Evolutionary conservation across 2,797 vertebrate genomes (phyloP), one percentile per base, ranked within the genome.

Genomic region (Lepidocolaptes lacrymiger): DNA sequence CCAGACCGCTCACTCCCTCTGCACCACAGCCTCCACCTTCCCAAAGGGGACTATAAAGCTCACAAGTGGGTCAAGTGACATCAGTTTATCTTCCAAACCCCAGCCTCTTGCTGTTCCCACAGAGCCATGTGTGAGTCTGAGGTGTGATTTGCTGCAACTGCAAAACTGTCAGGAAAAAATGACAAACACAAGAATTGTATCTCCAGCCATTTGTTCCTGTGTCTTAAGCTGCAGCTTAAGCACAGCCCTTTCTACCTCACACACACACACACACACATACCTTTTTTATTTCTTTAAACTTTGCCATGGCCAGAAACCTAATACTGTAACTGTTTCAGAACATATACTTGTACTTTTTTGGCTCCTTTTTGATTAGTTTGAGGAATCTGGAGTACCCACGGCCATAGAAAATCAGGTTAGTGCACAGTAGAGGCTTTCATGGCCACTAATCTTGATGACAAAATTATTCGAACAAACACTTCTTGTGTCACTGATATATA

Each of bases 401-500:
- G 87, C 68, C 90, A 76, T 19, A 36, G 73, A 88, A 94, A 95
- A 86, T 41, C 91, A 94, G 94, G 96, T 94, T 96, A 96, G 84
- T 21, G 76, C 93, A 97, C 95, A 95, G 93, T 95, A 76, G 93
- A 80, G 76, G 87, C 95, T 97, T 96, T 97, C 97, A 96, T 84
- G 75, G 73, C 48, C 82, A 54, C 58, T 96, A 97, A 97, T 96
- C 94, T 96, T 46, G 75, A 91, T 81, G 91, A 94, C 90, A 96
- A 96, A 96, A 95, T 93, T 92, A 92, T 74, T 94, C 1, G 56
- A 94, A 96, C 92, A 97, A 97, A 95, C 78, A 82, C 82, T 90
- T 91, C 88, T 95, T 94, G 91, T 94, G 95, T 96, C 95, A 94
- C 95, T n/a, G 22, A 95, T 95, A 95, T 96, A 95, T 97, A 91